Base-by-base conservation (phyloP, 2,888 invertebrate genomes). In the Eupithecia inturbata region DNA sequence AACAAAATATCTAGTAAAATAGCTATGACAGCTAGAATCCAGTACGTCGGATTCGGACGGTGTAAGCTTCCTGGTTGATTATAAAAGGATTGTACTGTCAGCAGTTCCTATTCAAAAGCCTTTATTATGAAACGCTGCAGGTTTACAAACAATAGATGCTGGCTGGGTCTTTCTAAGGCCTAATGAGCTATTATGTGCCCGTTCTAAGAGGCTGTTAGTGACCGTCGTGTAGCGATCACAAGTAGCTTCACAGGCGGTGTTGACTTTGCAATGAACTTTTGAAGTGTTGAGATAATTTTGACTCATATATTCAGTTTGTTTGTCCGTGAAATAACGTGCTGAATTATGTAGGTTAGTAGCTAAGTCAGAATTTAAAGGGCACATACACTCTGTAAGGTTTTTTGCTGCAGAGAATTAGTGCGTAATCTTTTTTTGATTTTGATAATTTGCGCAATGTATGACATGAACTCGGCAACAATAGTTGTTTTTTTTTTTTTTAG, bases 151-250 rank as follows among this genome's bases (percentile, higher is more conserved):
- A 93, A 93, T 92, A 88, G 89, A 79, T 81, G 86, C 82, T 79
- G 79, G 85, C 83, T 85, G 87, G 84, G 85, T 85, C 85, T 85
- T 80, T 74, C 90, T 90, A 89, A 89, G 91, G 90, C 84, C 89
- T 93, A 92, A 93, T 92, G 92, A 93, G 91, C 89, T 87, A 92
- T 93, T 92, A 91, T 91, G 84, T 85, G 84, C 82, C 81, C 81
- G 85, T 85, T 88, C 82, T 83, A 85, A 81, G 81, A 82, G 83
- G 81, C 84, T 84, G 88, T 86, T 88, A 87, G 83, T 78, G 82
- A 82, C 80, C 78, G 79, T 82, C 77, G 78, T 82, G 85, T 22
- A 79, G 82, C 33, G 31, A 45, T n/a, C 63, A 63, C 22, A 63
- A 63, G 45, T 31, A 70, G 45, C 70, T 70, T 28, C 63, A 19